Evolutionary conservation across 1,140 invertebrate genomes (phyloP), one percentile per base, ranked within the genome.

Genomic region (Papilio xuthus): DNA sequence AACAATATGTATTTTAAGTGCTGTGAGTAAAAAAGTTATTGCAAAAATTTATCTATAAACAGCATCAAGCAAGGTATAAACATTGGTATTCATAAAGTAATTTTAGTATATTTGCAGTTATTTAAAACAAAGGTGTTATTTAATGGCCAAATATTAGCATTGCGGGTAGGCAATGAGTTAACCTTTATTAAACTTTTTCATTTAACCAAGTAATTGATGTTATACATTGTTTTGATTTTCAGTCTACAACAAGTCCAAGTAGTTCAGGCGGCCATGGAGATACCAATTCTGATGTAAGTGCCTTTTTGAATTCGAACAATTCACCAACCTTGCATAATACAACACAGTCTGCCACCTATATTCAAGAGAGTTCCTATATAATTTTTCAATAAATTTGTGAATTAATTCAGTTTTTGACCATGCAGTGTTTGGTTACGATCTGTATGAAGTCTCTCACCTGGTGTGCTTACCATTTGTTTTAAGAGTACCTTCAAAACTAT

Each of bases 201-300:
- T 3, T 18, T 53, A 53, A 53, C 18, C 18, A 53, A 20, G 44
- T 18, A 4, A 47, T 47, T 47, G 50, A 8, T 32, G 1, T 0
- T 15, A 18, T 2, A 2, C 1, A 15, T 44, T 50, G 15, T 26
- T 32, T 72, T 79, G 28, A 37, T 70, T 88, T 88, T 79, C 86
- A 91, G 91, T 89, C 90, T 23, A 91, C 91, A 78, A 87, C 90
- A 63, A 93, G 89, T 76, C 92, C 91, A 12, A 90, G 88, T 37
- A 93, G 88, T 79, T 93, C 92, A 28, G 90, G 86, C 71, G 90
- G 90, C n/a, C 85, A 85, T 60, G 91, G 88, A 67, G 91, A 93
- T 72, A 83, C 90, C 41, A 89, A 88, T 41, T 92, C 90, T 74
- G 92, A 93, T 87, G 92, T 93, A 88, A 90, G 91, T 89, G 70